Base-by-base conservation (phyloP, 2,888 invertebrate genomes). In the Heliconius charithonia region DNA sequence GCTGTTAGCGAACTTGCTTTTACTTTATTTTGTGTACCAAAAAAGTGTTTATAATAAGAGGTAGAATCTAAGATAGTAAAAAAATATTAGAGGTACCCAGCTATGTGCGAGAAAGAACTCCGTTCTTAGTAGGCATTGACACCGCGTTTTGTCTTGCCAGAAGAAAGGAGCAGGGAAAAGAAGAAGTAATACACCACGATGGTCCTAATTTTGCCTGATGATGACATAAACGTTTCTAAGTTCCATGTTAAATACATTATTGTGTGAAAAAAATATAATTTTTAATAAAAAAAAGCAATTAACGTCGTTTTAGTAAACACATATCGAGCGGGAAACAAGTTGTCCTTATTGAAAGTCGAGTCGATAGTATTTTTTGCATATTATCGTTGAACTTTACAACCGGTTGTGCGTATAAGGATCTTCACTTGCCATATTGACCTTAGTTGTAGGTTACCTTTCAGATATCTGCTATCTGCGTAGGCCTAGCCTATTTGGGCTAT, bases 371-470 rank as follows among this genome's bases (percentile, higher is more conserved):
- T 82, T 81, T 82, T 81, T 74, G 80, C 76, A 79, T 76, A 81
- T 81, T 81, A 79, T 77, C 75, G 76, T 76, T 81, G 81, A 83
- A 83, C 79, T 81, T 82, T 79, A 76, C 79, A 83, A 80, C 82
- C 82, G 83, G 83, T 83, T 79, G 71, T 56, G 66, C 80, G 76
- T 71, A 45, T 59, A 78, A 80, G 78, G 81, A 80, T 79, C 71
- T 67, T 78, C 80, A 75, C 79, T 82, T 82, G 81, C 76, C 83
- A 81, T 81, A 78, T 81, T 83, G 82, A 83, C 83, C 84, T 84
- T 83, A 84, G 82, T 81, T 77, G 77, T 79, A 82, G 41, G 67
- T 25, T 81, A 82, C 83, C 82, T 81, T 82, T 71, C 72, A 77
- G 71, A 75, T 77, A 69, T 76, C 59, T 72, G 74, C 75, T 63